These are phyloP conservation scores for Diachrysia chrysitis DNA, from an alignment of 2,888 invertebrate genomes.

Conservation along the genomic window DNA sequence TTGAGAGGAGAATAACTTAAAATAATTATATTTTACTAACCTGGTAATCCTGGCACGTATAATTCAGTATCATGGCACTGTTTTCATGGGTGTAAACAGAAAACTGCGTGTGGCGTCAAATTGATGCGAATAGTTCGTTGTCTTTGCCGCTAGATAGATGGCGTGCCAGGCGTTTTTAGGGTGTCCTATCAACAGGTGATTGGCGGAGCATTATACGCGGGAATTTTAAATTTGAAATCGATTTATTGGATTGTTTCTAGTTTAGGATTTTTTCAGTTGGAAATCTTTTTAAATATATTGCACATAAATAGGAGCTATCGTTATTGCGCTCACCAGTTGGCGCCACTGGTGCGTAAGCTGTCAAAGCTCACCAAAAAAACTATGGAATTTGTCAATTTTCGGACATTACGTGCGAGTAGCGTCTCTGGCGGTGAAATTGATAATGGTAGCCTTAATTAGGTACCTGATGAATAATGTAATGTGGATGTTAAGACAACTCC, in stretches of 20 bases:
- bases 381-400: too few species aligned
- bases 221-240: constrained; percentile 25
- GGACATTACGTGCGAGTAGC: too few species aligned
- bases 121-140: background rate
- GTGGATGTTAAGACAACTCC: too few species aligned
- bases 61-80: constrained; percentile 1
- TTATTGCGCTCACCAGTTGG: too few species aligned
- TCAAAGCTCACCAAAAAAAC: too few species aligned
- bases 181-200: background rate
- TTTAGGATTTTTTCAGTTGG: background rate
- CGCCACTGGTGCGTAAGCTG: too few species aligned
- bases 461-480: too few species aligned
- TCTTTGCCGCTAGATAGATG: background rate
- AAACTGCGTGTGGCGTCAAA: background rate
- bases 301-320: too few species aligned
- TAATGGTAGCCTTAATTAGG: too few species aligned
- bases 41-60: background rate
- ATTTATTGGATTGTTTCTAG: background rate
- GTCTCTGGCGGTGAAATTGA: too few species aligned
- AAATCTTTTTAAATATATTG: too few species aligned
- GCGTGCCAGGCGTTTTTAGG: background rate
- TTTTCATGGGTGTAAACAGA: background rate
- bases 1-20: background rate
- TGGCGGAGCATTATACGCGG: constrained; percentile 8
- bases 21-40: background rate